A percentile compares a stretch with the other conserved stretches of the same genome.
These are phyloP conservation scores for Eidolon dupreanum DNA, from an alignment of 2,797 vertebrate genomes.

Conservation along the genomic window DNA sequence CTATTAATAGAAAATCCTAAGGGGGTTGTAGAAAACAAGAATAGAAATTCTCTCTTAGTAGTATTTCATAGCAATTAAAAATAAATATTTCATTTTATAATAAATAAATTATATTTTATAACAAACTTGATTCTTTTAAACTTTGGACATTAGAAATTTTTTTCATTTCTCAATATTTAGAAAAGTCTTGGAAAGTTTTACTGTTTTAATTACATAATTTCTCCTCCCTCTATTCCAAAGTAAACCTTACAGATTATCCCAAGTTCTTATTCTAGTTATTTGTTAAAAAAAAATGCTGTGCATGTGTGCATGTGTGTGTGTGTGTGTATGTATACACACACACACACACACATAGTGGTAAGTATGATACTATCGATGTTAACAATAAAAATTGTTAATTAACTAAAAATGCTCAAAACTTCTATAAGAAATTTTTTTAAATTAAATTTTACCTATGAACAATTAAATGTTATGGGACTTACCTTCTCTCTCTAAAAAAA, in stretches of 20 bases:
- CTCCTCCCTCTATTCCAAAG: background rate
- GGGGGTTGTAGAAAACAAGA: background rate
- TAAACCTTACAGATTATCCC: background rate
- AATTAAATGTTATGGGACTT: background rate
- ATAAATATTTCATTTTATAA: background rate
- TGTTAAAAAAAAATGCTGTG: background rate
- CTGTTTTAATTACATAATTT: background rate
- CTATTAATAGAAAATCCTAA: background rate
- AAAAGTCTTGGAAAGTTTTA: background rate
- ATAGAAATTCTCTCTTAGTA: background rate
- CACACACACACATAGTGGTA: too few relatives aligned
- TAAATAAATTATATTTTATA: background rate
- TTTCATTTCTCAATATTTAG: background rate
- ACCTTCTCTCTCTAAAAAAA: background rate
- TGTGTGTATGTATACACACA: too few relatives aligned
- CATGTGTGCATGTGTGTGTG: background rate
- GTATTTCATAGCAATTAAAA: background rate
- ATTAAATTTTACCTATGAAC: background rate
- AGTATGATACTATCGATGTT: background rate
- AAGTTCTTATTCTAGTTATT: background rate
- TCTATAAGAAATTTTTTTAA: background rate
- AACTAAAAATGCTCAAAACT: background rate
- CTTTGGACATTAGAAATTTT: background rate
- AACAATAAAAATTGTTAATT: background rate
- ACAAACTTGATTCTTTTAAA: background rate